Evolutionary conservation across 1,140 invertebrate genomes (phyloP).

Genomic region (Trinorchestia longiramus): DNA sequence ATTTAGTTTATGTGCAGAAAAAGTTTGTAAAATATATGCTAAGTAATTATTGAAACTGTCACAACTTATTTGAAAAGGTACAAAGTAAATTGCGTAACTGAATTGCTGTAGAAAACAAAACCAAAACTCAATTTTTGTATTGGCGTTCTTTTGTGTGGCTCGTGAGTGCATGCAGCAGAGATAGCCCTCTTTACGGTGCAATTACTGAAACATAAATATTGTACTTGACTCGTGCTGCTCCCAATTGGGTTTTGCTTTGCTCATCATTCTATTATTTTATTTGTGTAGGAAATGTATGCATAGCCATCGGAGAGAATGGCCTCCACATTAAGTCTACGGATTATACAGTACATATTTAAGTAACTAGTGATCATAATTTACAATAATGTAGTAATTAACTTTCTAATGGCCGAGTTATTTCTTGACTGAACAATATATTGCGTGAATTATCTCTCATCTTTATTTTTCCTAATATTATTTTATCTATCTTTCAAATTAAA

Average conservation of each 20-base stretch:
- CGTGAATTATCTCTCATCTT: too few species aligned
- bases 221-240: background rate
- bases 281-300: background rate
- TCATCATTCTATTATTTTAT: background rate
- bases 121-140: background rate
- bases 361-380: too few species aligned
- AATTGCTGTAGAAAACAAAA: background rate
- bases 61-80: background rate
- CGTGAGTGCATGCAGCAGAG: background rate
- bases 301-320: background rate
- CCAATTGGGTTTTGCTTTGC: background rate
- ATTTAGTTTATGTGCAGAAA: too few species aligned
- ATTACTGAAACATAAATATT: background rate
- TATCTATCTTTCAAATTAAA: too few species aligned
- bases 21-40: background rate
- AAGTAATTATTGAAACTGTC: too few species aligned
- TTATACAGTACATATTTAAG: background rate
- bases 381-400: too few species aligned
- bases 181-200: background rate
- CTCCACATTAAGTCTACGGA: background rate
- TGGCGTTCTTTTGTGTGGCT: background rate
- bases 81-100: background rate
- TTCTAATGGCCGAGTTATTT: too few species aligned
- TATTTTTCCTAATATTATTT: too few species aligned
- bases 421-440: too few species aligned